phyloP scores from a whole-genome alignment of 2,888 invertebrate genomes.

The Caenorhabditis macrosperma region DNA sequence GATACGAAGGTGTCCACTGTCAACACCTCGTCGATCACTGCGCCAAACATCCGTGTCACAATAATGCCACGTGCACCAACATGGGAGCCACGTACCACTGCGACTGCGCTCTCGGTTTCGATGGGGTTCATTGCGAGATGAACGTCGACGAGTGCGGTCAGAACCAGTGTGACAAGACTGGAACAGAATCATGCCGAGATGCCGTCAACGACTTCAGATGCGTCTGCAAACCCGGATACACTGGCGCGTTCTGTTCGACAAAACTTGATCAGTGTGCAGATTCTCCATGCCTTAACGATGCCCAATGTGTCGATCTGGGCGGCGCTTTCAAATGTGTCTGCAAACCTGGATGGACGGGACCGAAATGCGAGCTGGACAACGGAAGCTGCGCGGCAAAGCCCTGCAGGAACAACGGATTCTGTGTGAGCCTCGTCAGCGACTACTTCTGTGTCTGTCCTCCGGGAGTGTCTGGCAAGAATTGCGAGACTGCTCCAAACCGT shows the following conservation, averaged over 20 bases:
- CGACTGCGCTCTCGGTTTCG: constrained; percentile 93
- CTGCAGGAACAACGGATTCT: constrained; percentile 95
- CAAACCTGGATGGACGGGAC: constrained; percentile 79
- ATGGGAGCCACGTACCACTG: constrained; percentile 92
- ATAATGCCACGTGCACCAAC: constrained; percentile 84
- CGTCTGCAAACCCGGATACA: constrained; percentile 91
- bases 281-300: constrained; percentile 89
- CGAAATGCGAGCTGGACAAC: constrained; percentile 88
- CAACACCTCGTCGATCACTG: constrained; percentile 95
- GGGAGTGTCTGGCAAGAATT: constrained; percentile 94
- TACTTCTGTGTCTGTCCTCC: constrained; percentile 87
- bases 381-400: constrained; percentile 90
- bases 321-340: constrained; percentile 95
- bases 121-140: constrained; percentile 90
- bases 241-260: constrained; percentile 89
- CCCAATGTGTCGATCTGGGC: constrained; percentile 80
- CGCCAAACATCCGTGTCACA: constrained; percentile 84
- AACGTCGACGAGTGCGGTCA: constrained; percentile 92
- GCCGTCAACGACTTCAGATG: constrained; percentile 85
- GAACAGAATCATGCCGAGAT: constrained; percentile 86
- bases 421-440: constrained; percentile 91
- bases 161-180: constrained; percentile 49
- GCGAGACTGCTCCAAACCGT: constrained; percentile 95
- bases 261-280: constrained; percentile 82
- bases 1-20: constrained; percentile 90